Base-by-base conservation (phyloP, 2,888 invertebrate species). In the Cephus spinipes region DNA sequence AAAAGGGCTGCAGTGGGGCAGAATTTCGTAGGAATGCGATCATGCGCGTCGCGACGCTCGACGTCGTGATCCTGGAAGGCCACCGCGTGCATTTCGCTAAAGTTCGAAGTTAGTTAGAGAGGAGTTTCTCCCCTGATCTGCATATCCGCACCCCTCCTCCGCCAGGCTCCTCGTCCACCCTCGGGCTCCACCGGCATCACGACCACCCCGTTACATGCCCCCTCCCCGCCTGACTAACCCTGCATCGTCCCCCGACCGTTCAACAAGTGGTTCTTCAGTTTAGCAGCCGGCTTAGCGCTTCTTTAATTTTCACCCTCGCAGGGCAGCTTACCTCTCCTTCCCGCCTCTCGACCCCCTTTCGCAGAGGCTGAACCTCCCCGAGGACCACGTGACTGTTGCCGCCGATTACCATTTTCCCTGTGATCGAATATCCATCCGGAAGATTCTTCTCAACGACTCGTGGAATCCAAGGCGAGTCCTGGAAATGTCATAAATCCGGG, bases 211-310 rank as follows among this genome's bases (percentile, higher is more conserved):
- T 76, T 76, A 76, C 77, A 68, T 77, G 76, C 76, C 77, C 79
- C 75, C 35, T 76, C 76, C 78, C 73, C 76, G 32, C 77, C 79
- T 30, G 77, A 80, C 74, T 77, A 77, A 78, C 80, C 80, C 81
- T 77, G 82, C 85, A 79, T 84, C 80, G 80, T 81, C 79, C 80
- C 55, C 85, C 78, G 80, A 83, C 86, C 84, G 90, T 85, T 91
- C 91, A 91, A 91, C 91, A 91, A 91, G 91, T 91, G 91, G 91
- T 91, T 91, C 90, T 90, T 90, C 90, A 89, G 89, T 90, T 90
- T 90, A 90, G 89, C 91, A 87, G 87, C 87, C 86, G 87, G 90
- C 89, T 91, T 91, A 91, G 90, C 89, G 90, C 90, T 90, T 90
- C 89, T 89, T 90, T 91, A 90, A 91, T 91, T 91, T 90, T 88